Evolutionary conservation across 2,888 invertebrate species (phyloP).

Genomic region (Chirona hameri): DNA sequence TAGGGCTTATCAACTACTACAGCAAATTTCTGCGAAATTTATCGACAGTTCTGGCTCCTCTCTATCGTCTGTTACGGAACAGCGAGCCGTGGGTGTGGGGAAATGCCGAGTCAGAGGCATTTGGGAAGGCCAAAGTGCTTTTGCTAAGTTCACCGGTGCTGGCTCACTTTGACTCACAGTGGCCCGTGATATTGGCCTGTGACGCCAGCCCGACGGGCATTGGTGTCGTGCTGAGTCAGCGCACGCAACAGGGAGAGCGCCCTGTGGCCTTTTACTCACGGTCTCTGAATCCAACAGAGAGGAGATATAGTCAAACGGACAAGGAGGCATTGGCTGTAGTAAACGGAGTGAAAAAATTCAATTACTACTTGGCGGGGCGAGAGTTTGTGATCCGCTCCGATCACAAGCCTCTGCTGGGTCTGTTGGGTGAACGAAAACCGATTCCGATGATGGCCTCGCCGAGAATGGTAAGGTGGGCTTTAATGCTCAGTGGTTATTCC

Average conservation of each 20-base stretch:
- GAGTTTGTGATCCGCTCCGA: neutral
- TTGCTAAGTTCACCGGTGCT: too few species aligned
- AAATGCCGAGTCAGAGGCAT: too few species aligned
- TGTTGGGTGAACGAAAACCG: neutral
- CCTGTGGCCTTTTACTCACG: neutral
- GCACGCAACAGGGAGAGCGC: neutral
- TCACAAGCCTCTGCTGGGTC: neutral
- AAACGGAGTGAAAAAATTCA: neutral
- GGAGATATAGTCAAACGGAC: neutral
- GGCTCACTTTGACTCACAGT: too few species aligned
- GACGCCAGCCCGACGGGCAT: neutral
- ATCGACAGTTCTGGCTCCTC: too few species aligned
- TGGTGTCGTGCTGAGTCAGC: neutral
- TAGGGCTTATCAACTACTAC: too few species aligned
- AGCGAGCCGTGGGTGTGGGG: too few species aligned
- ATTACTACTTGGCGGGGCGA: neutral
- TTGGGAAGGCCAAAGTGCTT: too few species aligned
- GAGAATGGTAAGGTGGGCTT: neutral
- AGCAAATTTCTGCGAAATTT: too few species aligned
- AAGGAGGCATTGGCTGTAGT: neutral
- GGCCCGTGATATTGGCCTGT: neutral
- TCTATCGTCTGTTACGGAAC: too few species aligned
- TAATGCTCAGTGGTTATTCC: neutral
- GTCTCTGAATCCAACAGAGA: neutral
- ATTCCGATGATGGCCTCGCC: neutral